Base-by-base conservation (phyloP, 2,797 vertebrate species). In the Peromyscus attwateri region DNA sequence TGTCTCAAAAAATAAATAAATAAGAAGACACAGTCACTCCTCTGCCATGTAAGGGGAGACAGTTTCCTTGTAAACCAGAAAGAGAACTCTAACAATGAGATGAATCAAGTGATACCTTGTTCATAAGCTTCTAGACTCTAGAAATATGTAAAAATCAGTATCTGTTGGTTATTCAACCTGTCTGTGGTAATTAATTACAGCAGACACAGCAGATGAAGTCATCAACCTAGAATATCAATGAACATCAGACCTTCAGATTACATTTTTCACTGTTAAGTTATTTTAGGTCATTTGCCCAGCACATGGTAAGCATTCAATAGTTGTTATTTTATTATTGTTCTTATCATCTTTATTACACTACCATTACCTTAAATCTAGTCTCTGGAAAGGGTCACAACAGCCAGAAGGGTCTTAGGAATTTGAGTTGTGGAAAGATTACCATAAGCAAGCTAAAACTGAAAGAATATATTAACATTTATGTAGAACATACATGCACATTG, bases 311-410 rank as follows among this genome's bases (percentile, higher is more conserved):
- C 11, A 68, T 55, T 87, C 31, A 76, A 29, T 49, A 85, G 25
- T 49, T 90, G 11, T 43, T 49, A 70, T 57, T n/a, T 85, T 55
- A 57, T 80, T 34, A 43, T 34, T 71, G 55, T 40, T 46, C 29
- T 75, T 31, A 52, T 34, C 7, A 73, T 49, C 46, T 71, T 19
- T 27, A 21, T 64, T 37, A 87, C 13, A 7, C 71, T 40, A 10
- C 29, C 40, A 84, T 52, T 91, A 62, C 29, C 10, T 27, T 77
- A 79, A 46, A 25, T 57, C 77, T 37, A 79, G 13, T 70, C 12
- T 93, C 64, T 80, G 6, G 16, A 76, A 57, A 91, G 31, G 81
- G n/a, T 93, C 55, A 96, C 11, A 83, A 70, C 16, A 92, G 21
- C 16, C 34, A 79, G 29, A 70, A 40, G 64, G 46, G 29, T 0